Evolutionary conservation across 2,797 vertebrate species (phyloP).

Genomic region (Gambelia wislizenii): DNA sequence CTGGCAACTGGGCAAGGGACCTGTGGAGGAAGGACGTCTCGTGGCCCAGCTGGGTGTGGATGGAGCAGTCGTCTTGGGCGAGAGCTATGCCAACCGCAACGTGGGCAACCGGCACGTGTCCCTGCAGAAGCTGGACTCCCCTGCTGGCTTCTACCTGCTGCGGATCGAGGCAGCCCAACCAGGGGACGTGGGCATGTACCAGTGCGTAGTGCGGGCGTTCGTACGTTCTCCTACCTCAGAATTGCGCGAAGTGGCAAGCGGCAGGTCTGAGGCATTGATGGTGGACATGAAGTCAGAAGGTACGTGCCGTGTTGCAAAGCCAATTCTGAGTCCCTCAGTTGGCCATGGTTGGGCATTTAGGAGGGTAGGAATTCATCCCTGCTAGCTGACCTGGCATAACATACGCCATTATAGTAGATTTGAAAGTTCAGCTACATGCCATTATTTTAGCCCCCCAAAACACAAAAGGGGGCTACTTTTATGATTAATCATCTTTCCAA

Average conservation of each 20-base stretch:
- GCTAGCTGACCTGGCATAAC: no score
- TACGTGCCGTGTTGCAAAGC: neutral
- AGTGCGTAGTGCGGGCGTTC: constrained; percentile 81
- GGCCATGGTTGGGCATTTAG: fast-evolving
- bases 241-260: constrained; percentile 63
- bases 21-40: constrained; percentile 64
- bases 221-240: constrained; percentile 59
- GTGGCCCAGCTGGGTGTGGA: constrained; percentile 83
- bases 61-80: constrained; percentile 84
- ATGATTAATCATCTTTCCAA: no score
- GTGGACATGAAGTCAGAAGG: constrained; percentile 74
- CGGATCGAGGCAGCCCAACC: constrained; percentile 83
- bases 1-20: constrained; percentile 69
- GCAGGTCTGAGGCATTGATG: constrained; percentile 59
- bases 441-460: no score
- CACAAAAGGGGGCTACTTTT: no score
- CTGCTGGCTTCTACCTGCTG: constrained; percentile 81
- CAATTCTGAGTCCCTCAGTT: fast-evolving
- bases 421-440: no score
- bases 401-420: no score
- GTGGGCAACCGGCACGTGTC: constrained; percentile 69
- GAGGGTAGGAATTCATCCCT: neutral
- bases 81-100: constrained; percentile 65
- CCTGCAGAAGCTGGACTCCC: constrained; percentile 73
- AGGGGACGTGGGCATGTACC: constrained; percentile 85